phyloP scores from a whole-genome alignment of 2,113 vertebrate genomes.

The Rhinogobius similis region DNA sequence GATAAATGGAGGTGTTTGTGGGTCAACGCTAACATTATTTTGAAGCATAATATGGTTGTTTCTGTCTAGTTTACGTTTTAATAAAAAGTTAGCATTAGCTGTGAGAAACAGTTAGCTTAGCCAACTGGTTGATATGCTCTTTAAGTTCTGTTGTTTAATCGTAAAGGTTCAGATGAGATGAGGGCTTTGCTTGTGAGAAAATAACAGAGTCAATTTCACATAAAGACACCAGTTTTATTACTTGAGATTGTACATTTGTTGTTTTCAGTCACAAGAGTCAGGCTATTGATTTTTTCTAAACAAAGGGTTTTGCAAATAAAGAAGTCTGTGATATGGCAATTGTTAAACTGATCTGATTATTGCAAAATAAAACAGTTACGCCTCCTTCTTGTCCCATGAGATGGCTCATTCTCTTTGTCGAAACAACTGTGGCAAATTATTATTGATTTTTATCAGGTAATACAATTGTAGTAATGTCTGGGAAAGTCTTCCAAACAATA shows the following conservation, averaged over 20 bases:
- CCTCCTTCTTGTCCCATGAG: background rate
- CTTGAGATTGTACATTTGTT: slow-evolving; percentile 16
- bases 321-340: background rate
- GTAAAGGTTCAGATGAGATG: too few relatives aligned
- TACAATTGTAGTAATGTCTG: background rate
- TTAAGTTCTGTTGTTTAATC: too few relatives aligned
- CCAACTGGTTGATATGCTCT: too few relatives aligned
- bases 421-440: background rate
- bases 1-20: too few relatives aligned
- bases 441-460: background rate
- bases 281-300: background rate
- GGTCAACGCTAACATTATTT: too few relatives aligned
- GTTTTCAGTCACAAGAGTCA: background rate
- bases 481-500: slow-evolving; percentile 4
- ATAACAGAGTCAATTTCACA: slow-evolving; percentile 8
- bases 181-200: slow-evolving; percentile 3
- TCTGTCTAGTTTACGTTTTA: too few relatives aligned
- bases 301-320: background rate
- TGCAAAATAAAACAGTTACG: background rate
- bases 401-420: background rate
- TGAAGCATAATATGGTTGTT: too few relatives aligned
- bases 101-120: too few relatives aligned
- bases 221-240: slow-evolving; percentile 40
- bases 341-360: background rate
- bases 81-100: too few relatives aligned